phyloP scores from a whole-genome alignment of 2,888 invertebrate species.

The Ectemnius lituratus region DNA sequence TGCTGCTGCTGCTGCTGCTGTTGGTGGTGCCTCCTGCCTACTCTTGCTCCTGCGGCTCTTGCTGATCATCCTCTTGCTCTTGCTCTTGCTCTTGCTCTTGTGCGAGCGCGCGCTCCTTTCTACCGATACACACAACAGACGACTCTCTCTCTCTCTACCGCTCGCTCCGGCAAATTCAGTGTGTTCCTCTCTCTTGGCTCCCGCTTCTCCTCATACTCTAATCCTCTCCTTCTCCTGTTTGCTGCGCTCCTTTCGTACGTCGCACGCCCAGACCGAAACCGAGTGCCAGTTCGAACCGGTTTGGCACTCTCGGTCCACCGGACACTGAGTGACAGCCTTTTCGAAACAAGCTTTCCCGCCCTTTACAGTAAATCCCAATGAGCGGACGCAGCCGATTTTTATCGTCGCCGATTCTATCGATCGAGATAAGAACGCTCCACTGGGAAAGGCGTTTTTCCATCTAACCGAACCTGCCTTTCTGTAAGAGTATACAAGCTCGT shows the following conservation, averaged over 20 bases:
- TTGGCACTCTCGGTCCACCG: constrained; percentile 44
- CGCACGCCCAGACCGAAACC: constrained; percentile 40
- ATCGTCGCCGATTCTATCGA: not conserved
- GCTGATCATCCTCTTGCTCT: not conserved
- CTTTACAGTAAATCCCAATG: constrained; percentile 33
- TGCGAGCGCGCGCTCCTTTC: too few relatives aligned
- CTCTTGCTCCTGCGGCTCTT: constrained; percentile 6
- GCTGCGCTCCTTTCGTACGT: constrained; percentile 30
- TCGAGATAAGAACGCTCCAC: not conserved
- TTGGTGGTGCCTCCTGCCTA: constrained; percentile 13
- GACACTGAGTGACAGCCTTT: constrained; percentile 60
- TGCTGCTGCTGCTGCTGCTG: constrained; percentile 25
- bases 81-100: not conserved
- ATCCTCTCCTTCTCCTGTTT: not conserved
- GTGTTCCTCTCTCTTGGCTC: too few relatives aligned
- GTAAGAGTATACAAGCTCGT: too few relatives aligned
- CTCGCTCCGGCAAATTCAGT: not conserved
- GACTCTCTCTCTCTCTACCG: too few relatives aligned
- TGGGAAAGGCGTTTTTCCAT: too few relatives aligned
- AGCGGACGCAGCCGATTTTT: not conserved
- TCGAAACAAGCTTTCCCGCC: constrained; percentile 52
- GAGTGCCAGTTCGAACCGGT: constrained; percentile 58
- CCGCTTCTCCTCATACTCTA: too few relatives aligned
- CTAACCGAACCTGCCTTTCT: too few relatives aligned
- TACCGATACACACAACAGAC: too few relatives aligned